Conservation (phyloP, 23 tunicate species). For the Trididemnum clinides region DNA sequence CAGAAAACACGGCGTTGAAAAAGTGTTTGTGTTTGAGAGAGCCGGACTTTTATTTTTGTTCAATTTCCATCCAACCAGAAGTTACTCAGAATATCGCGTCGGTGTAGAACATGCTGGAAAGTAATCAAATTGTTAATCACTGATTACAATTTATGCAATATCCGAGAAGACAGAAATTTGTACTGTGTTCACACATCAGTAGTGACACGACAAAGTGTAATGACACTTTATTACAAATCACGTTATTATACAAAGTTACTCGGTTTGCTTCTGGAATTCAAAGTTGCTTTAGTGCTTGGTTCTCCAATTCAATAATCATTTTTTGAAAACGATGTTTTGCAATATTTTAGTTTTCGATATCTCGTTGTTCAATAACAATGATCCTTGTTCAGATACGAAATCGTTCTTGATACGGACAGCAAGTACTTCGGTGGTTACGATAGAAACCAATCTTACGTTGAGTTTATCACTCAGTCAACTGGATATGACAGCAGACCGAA, state of each 20-base stretch:
- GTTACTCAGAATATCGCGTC: constrained; percentile 74
- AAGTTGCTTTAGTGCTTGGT: background rate
- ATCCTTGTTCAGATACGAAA: constrained; percentile 50
- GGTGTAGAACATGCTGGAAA: constrained; percentile 75
- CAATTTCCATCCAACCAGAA: constrained; percentile 81
- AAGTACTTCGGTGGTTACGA: constrained; percentile 67
- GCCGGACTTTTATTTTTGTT: constrained; percentile 73
- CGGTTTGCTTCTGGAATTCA: too few species aligned
- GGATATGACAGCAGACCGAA: constrained; percentile 49
- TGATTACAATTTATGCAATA: too few species aligned
- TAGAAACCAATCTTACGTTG: constrained; percentile 41
- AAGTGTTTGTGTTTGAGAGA: constrained; percentile 92
- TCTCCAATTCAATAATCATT: background rate
- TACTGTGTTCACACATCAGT: too few species aligned
- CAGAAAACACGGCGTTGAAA: constrained; percentile 74
- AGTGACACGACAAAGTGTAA: too few species aligned
- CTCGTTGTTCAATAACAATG: too few species aligned
- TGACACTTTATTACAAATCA: too few species aligned
- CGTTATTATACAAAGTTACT: too few species aligned
- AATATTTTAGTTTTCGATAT: background rate
- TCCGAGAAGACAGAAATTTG: too few species aligned
- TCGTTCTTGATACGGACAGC: constrained; percentile 64
- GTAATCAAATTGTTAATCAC: constrained; percentile 36
- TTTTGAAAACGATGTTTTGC: background rate
- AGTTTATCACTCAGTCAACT: constrained; percentile 30